A percentile compares a stretch with the other conserved stretches of the same genome.
Conservation (phyloP, 2,888 invertebrate species). For the Branchellion lobata region DNA sequence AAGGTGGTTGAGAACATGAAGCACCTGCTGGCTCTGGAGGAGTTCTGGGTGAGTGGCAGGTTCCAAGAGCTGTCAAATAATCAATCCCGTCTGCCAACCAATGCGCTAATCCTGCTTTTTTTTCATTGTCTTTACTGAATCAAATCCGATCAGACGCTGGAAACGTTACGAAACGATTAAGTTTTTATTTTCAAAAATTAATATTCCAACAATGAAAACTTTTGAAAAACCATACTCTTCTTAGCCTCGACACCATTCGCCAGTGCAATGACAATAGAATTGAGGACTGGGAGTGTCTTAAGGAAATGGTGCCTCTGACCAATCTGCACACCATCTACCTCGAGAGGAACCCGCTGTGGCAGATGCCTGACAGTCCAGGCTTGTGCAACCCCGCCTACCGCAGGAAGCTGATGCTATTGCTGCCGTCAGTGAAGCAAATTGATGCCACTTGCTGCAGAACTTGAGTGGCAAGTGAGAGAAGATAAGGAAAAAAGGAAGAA, state of each 20-base stretch:
- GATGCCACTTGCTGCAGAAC: constrained; percentile 75
- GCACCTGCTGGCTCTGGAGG: constrained; percentile 78
- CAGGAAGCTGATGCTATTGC: constrained; percentile 80
- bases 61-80: too few relatives aligned
- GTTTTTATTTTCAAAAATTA: neutral
- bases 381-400: constrained; percentile 78
- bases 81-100: neutral
- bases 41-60: constrained; percentile 80
- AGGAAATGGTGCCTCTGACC: constrained; percentile 68
- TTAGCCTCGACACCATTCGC: too few relatives aligned
- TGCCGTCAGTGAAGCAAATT: constrained; percentile 85
- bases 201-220: too few relatives aligned
- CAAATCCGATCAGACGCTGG: too few relatives aligned
- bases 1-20: constrained; percentile 75
- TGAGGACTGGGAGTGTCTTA: constrained; percentile 79
- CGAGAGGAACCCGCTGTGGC: constrained; percentile 82
- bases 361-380: constrained; percentile 60
- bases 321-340: constrained; percentile 78
- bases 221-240: too few relatives aligned
- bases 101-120: neutral
- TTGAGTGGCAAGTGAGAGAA: neutral
- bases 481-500: too few relatives aligned
- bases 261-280: constrained; percentile 89
- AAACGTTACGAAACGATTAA: too few relatives aligned
- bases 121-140: too few relatives aligned